These are phyloP conservation scores for Heptranchias perlo DNA, from an alignment of 2,113 vertebrate genomes.

Conservation along the genomic window DNA sequence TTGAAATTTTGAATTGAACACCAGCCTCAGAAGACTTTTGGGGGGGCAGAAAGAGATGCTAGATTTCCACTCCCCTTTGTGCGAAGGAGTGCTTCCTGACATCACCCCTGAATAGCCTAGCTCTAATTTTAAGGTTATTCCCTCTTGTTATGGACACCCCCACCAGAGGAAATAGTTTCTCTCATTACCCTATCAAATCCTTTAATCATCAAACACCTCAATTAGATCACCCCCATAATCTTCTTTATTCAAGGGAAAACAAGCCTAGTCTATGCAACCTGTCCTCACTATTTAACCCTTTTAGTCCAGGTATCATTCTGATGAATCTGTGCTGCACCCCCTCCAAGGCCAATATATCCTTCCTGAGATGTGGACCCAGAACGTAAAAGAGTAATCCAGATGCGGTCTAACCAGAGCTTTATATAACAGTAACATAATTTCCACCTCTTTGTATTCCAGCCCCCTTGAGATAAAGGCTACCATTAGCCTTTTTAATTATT, in stretches of 20 bases:
- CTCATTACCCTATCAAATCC: too few species aligned
- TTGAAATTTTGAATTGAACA: not conserved
- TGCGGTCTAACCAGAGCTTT: too few species aligned
- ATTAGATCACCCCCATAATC: not conserved
- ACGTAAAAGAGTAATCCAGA: too few species aligned
- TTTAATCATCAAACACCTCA: not conserved
- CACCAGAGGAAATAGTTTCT: not conserved
- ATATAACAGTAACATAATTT: too few species aligned
- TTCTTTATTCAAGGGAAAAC: not conserved
- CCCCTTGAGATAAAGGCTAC: too few species aligned
- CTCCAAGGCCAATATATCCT: too few species aligned
- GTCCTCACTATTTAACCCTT: not conserved
- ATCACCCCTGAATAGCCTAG: not conserved
- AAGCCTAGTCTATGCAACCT: too few species aligned
- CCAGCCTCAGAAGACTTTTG: not conserved
- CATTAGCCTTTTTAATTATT: too few species aligned
- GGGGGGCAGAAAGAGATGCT: not conserved
- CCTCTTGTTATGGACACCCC: not conserved
- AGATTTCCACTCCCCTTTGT: not conserved
- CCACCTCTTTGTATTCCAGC: too few species aligned
- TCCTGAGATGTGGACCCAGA: too few species aligned
- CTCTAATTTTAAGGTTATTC: not conserved
- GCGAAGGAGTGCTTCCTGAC: not conserved
- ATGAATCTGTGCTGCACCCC: too few species aligned
- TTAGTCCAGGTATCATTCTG: too few species aligned